These are phyloP conservation scores for Drosophila lacteicornis DNA, from an alignment of 1,140 invertebrate species.

Conservation along the genomic window DNA sequence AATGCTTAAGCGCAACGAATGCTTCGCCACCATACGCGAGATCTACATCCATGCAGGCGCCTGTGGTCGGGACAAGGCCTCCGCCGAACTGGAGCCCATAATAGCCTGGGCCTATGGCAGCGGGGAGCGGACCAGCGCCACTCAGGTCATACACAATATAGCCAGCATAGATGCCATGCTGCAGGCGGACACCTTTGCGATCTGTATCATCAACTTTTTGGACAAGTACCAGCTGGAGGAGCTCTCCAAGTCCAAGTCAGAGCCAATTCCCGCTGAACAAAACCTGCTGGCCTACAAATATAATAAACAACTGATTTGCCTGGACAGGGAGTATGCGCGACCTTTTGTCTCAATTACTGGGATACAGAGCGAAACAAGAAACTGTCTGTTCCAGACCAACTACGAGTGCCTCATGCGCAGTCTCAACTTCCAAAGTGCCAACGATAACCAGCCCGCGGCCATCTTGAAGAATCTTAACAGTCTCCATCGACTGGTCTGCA, in stretches of 20 bases:
- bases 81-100: conserved; percentile 48
- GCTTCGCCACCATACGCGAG: conserved; percentile 64
- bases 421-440: conserved; percentile 53
- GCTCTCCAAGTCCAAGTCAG: neutral
- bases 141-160: conserved; percentile 71
- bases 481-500: conserved; percentile 55
- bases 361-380: conserved; percentile 29
- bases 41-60: conserved; percentile 59
- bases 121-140: conserved; percentile 46
- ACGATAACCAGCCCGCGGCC: conserved; percentile 32
- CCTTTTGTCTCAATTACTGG: neutral
- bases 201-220: conserved; percentile 79
- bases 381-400: conserved; percentile 69
- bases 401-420: conserved; percentile 76
- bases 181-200: conserved; percentile 71
- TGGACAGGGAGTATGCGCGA: conserved; percentile 26
- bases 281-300: conserved; percentile 66
- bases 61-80: conserved; percentile 65
- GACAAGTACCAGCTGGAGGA: conserved; percentile 56
- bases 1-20: conserved; percentile 68
- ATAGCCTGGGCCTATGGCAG: conserved; percentile 66
- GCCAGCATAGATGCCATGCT: conserved; percentile 57
- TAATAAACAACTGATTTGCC: conserved; percentile 63
- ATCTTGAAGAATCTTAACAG: conserved; percentile 57
- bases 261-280: neutral